Base-by-base conservation (phyloP, 2,888 invertebrate species). In the Hartigia nigra region DNA sequence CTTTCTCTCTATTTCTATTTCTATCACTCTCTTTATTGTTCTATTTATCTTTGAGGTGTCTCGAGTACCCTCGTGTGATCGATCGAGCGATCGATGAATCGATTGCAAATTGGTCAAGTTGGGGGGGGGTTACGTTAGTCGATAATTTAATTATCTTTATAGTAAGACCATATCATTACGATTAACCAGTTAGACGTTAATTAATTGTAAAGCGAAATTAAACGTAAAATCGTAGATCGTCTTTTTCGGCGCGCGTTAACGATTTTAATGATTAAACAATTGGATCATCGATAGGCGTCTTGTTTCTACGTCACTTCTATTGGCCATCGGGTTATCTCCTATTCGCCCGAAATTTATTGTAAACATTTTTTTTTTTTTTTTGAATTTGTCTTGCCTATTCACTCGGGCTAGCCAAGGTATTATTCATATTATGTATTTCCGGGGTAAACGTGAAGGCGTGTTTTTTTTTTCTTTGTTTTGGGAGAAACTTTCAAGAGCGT, bases 151-250 rank as follows among this genome's bases (percentile, higher is more conserved):
- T 89, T 89, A 86, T 86, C 82, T 84, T 88, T 88, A 86, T 82
- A 84, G 84, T 84, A 85, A 86, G 85, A 88, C 83, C 89, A 90
- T 90, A 90, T 89, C 89, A 89, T 88, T 90, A 88, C 82, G 76
- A 78, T 87, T 86, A 88, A 85, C 80, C 83, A 80, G 85, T 85
- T 86, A 88, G 87, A 80, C 83, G 83, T 88, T 89, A 87, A 90
- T 84, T 85, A 82, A 85, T 87, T 85, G 69, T 79, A 84, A 87
- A 55, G 55, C 55, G 55, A 55, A 55, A 55, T 55, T 55, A 55
- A 55, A 55, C 9, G 55, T 55, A 55, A 9, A 55, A 55, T 55
- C 23, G 55, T 55, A 9, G 23, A 55, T 1, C 23, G 23, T 55
- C 55, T 23, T 23, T 55, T 23, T 55, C 23, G 9, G 14, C 0